Evolutionary conservation across 2,888 invertebrate genomes (phyloP).

Genomic region (Pristionchus mayeri): DNA sequence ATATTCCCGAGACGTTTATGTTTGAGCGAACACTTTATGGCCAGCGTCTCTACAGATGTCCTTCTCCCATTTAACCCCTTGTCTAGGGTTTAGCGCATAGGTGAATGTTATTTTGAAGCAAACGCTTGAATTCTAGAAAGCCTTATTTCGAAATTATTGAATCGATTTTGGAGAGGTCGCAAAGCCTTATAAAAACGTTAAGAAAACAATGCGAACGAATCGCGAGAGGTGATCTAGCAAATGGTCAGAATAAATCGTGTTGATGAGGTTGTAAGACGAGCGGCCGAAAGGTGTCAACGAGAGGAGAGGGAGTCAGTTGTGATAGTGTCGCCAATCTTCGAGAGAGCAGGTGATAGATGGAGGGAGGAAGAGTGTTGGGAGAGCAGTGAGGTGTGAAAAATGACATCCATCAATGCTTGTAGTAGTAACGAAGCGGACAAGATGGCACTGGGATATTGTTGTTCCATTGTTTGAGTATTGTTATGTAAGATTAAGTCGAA

Average conservation of each 20-base stretch:
- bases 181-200: background rate
- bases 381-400: slow-evolving; percentile 15
- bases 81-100: background rate
- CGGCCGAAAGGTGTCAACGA: slow-evolving; percentile 17
- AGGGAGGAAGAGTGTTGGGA: background rate
- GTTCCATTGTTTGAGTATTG: background rate
- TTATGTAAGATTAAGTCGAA: background rate
- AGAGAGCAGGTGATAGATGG: background rate
- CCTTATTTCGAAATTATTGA: background rate
- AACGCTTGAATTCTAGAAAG: background rate
- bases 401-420: slow-evolving; percentile 22
- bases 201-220: background rate
- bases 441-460: background rate
- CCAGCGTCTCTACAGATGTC: slow-evolving; percentile 19
- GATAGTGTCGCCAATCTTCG: slow-evolving; percentile 42
- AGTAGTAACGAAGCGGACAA: slow-evolving; percentile 2
- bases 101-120: no score
- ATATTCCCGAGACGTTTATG: slow-evolving; percentile 16
- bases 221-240: background rate
- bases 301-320: slow-evolving; percentile 34
- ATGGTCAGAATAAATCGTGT: slow-evolving; percentile 31
- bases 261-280: slow-evolving; percentile 44
- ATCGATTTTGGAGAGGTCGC: background rate
- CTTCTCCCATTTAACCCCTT: background rate
- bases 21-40: slow-evolving; percentile 43